Conservation (phyloP, 2,113 vertebrate genomes). For the Macroglossus sobrinus region DNA sequence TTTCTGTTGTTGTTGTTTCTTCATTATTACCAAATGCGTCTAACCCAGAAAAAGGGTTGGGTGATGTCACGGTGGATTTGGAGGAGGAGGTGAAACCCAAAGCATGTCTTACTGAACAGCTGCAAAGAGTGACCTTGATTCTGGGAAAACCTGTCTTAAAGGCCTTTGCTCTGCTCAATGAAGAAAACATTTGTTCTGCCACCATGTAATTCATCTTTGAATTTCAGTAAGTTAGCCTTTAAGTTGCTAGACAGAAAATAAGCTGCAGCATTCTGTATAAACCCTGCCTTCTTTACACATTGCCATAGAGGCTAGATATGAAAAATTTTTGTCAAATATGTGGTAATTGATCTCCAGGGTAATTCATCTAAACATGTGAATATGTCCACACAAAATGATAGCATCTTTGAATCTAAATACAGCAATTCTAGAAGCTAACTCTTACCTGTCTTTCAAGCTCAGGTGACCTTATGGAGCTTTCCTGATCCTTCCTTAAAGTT, state of each 20-base stretch:
- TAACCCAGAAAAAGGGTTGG: background rate
- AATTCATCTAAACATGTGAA: background rate
- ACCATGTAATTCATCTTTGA: slow-evolving; percentile 42
- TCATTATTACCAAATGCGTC: background rate
- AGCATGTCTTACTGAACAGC: slow-evolving; percentile 4
- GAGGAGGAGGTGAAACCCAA: background rate
- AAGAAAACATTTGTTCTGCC: slow-evolving; percentile 65
- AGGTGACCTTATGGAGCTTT: background rate
- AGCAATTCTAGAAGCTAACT: background rate
- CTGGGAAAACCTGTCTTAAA: slow-evolving; percentile 39
- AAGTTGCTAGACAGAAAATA: slow-evolving; percentile 50
- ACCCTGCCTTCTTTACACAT: background rate
- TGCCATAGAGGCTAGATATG: background rate
- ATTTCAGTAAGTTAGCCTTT: slow-evolving; percentile 63
- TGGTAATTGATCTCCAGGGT: background rate
- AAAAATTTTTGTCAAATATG: background rate
- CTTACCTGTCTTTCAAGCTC: background rate
- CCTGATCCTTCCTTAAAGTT: background rate
- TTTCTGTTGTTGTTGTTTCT: background rate
- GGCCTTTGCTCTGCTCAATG: slow-evolving; percentile 20
- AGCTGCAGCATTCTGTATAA: background rate
- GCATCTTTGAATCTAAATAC: background rate
- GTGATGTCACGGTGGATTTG: background rate
- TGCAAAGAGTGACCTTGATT: slow-evolving; percentile 16
- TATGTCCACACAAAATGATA: background rate